phyloP scores from a whole-genome alignment of 2,113 vertebrate species.

The Pterocles burchelli region DNA sequence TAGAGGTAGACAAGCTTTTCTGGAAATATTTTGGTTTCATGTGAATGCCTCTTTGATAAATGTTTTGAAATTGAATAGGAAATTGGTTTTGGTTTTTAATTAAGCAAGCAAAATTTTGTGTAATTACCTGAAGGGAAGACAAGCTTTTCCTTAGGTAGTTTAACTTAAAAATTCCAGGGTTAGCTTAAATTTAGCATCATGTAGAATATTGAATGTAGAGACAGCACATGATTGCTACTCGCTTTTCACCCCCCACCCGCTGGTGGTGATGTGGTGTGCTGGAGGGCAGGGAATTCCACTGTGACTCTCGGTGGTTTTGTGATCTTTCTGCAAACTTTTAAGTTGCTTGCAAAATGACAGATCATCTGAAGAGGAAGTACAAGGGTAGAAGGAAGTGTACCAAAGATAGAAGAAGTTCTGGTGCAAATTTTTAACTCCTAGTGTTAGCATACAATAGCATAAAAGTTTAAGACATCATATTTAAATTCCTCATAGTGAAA shows the following conservation, averaged over 20 bases:
- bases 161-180: background rate
- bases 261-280: background rate
- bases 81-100: background rate
- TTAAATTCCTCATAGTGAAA: background rate
- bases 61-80: background rate
- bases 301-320: background rate
- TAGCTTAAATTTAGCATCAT: accelerated
- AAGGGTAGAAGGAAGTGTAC: background rate
- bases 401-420: background rate
- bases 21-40: background rate
- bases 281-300: background rate
- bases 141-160: background rate
- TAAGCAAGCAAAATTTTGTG: background rate
- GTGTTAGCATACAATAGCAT: background rate
- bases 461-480: background rate
- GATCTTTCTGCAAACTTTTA: background rate
- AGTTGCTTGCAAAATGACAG: background rate
- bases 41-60: background rate
- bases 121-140: background rate
- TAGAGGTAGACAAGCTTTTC: background rate
- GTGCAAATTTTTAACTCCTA: background rate
- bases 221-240: background rate
- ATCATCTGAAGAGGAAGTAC: background rate
- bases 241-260: background rate
- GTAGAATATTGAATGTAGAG: accelerated